Base-by-base conservation (phyloP, 1,140 invertebrate species). In the Linepithema humile region DNA sequence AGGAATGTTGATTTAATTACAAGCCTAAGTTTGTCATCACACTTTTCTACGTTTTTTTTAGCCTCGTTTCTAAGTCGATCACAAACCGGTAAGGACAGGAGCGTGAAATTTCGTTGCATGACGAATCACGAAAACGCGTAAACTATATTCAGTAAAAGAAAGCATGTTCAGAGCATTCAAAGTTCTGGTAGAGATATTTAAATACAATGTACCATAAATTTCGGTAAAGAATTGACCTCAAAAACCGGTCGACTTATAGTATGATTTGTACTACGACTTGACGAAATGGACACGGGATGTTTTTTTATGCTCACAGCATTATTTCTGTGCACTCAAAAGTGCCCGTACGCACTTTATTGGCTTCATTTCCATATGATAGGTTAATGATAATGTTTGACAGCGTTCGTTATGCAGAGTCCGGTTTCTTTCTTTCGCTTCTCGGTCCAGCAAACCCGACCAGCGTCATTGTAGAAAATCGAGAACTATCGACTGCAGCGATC, bases 361-460 rank as follows among this genome's bases (percentile, higher is more conserved):
- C 53, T 69, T 87, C 67, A 84, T 88, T 84, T 84, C 62, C 82
- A 84, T 70, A 74, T 43, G 82, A 82, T 20, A 74, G 62, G 48
- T 72, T 74, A 82, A 72, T 74, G 70, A 87, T 88, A 87, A 87
- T 26, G 38, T 70, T 87, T 78, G 23, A 80, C 55, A 88, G 59
- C 87, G 62, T 55, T 84, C 38, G 43, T 72, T 17, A 17, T 74
- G 23, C 9, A 10, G 45, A 59, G n/a, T 86, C 88, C 78, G 84
- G 84, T 82, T 89, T 40, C 86, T 74, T 88, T 88, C 78, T 83
- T 85, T 84, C 50, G 74, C 73, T 86, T 78, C 85, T 73, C 85
- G 82, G 67, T 89, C 77, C 60, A 89, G 77, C 75, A 89, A 84
- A 59, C 60, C 5, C 60, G 74, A 38, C 15, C 20, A 29, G 45